These are phyloP conservation scores for Chymomyza costata DNA, from an alignment of 1,140 invertebrate genomes.

Conservation along the genomic window DNA sequence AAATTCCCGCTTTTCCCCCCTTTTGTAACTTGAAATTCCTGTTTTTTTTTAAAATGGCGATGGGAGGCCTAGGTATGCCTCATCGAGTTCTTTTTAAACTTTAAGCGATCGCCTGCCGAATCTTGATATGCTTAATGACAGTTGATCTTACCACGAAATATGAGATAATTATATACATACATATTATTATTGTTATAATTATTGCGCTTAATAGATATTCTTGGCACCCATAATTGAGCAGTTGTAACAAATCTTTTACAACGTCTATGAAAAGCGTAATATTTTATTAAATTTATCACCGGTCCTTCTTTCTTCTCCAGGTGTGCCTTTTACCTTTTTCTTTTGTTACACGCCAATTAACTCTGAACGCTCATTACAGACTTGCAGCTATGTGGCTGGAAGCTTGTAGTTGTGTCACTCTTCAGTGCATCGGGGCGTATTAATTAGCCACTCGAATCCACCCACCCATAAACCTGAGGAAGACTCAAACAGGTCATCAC, in stretches of 20 bases:
- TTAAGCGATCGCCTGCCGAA: conserved; percentile 1
- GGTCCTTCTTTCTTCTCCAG: conserved; percentile 5
- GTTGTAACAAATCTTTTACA: too few relatives aligned
- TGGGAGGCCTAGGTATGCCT: too few relatives aligned
- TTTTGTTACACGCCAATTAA: conserved; percentile 65
- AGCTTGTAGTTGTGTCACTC: conserved; percentile 33
- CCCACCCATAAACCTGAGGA: conserved; percentile 25
- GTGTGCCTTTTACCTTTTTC: conserved; percentile 29
- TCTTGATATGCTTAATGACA: conserved; percentile 50
- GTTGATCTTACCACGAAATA: conserved; percentile 64
- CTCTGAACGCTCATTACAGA: conserved; percentile 68
- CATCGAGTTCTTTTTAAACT: too few relatives aligned
- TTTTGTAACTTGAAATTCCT: too few relatives aligned
- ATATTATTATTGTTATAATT: too few relatives aligned
- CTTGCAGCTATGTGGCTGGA: conserved; percentile 23
- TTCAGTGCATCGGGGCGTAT: conserved; percentile 63
- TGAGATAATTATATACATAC: conserved; percentile 71
- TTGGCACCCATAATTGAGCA: too few relatives aligned
- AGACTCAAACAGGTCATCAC: conserved; percentile 19
- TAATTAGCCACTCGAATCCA: conserved; percentile 66
- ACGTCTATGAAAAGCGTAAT: conserved; percentile 50
- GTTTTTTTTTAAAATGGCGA: too few relatives aligned
- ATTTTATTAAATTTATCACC: conserved; percentile 59
- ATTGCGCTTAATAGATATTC: too few relatives aligned
- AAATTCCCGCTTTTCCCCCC: too few relatives aligned